Evolutionary conservation across 2,797 vertebrate genomes (phyloP).

Genomic region (Lithobates pipiens): DNA sequence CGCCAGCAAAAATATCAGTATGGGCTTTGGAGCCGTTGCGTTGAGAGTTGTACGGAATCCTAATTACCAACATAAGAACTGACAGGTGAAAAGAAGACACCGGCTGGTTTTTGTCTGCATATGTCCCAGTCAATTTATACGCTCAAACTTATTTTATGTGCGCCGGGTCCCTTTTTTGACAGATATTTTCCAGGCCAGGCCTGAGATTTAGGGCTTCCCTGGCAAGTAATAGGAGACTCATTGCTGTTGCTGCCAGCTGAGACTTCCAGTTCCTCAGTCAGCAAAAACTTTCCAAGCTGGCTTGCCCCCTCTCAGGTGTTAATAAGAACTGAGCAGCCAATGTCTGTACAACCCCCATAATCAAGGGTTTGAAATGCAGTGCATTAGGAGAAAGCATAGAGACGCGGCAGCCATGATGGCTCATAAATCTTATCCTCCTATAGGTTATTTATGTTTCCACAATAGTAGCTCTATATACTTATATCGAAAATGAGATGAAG

Average conservation of each 20-base stretch:
- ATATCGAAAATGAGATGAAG: no score
- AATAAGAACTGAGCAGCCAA: not conserved
- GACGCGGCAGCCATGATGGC: not conserved
- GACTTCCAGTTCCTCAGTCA: not conserved
- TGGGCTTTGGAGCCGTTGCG: not conserved
- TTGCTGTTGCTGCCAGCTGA: not conserved
- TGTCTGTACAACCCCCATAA: not conserved
- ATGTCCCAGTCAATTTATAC: not conserved
- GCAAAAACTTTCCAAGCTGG: not conserved
- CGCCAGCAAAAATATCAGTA: not conserved
- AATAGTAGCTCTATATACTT: not conserved
- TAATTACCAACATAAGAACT: conserved; percentile 32
- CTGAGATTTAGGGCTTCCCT: not conserved
- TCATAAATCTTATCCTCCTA: not conserved
- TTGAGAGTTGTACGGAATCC: conserved; percentile 22
- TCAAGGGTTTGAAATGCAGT: no score
- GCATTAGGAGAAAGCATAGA: not conserved
- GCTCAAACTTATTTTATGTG: not conserved
- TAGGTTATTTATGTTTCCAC: not conserved
- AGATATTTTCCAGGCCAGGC: not conserved
- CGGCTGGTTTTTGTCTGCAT: not conserved
- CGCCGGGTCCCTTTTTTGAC: not conserved
- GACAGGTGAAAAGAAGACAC: conserved; percentile 10
- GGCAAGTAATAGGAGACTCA: not conserved
- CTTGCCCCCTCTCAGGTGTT: not conserved